Base-by-base conservation (phyloP, 1,140 invertebrate species). In the Cydia splendana region DNA sequence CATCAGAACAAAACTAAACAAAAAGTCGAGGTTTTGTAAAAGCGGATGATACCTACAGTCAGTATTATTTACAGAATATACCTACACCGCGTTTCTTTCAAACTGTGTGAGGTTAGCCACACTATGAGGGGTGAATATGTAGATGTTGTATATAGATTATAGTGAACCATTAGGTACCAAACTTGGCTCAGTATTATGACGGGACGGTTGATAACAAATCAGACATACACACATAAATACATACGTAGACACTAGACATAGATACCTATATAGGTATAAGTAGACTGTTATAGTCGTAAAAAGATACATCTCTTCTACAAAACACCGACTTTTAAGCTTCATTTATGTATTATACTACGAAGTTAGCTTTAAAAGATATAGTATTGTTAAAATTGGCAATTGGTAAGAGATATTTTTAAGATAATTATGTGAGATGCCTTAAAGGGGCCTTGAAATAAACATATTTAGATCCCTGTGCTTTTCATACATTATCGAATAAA, bases 401-500 rank as follows among this genome's bases (percentile, higher is more conserved):
- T 30, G 28, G 34, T 30, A 65, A 65, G 30, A 34, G 13, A 69
- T 69, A 67, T 67, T 13, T 65, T 28, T 28, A 34, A 69, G 65
- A 69, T n/a, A 69, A 69, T 69, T 38, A 69, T 69, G 65, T 69
- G 30, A 69, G 10, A 34, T 69, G 65, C 65, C 65, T 69, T 69
- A 69, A 34, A 69, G 13, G 13, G 38, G 65, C 65, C 65, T 69
- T 67, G 65, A 48, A 48, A 48, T 48, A 48, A 34, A 34, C 34
- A 34, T 34, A 6, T 34, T 34, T 34, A 34, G 45, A 10, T 48
- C 45, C 45, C 13, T 48, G 12, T 13, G 45, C 13, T 48, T 51
- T 4, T 15, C 48, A 15, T 15, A n/a, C n/a, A 24, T 7, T 62
- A 62, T 18, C n/a, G 18, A 15, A 48, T 48, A 13, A 48, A 13